Evolutionary conservation across 2,888 invertebrate species (phyloP).

Genomic region (Megastigmus dorsalis): DNA sequence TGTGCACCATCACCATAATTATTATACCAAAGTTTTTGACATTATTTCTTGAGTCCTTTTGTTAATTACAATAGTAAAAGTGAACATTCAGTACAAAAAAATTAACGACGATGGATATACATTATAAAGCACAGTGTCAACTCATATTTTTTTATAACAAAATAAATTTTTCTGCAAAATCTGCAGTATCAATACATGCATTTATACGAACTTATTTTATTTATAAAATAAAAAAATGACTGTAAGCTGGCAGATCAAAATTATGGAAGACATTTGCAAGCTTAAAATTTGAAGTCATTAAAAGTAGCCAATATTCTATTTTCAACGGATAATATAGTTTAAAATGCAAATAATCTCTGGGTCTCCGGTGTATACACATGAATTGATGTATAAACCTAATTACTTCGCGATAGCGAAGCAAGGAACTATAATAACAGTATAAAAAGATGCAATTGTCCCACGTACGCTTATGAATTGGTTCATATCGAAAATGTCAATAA

Average conservation of each 20-base stretch:
- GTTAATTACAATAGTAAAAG: slow-evolving; percentile 45
- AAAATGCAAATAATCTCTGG: slow-evolving; percentile 44
- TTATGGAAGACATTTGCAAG: slow-evolving; percentile 58
- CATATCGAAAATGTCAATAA: slow-evolving; percentile 40
- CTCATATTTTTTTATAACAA: slow-evolving; percentile 10
- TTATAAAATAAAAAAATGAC: slow-evolving; percentile 14
- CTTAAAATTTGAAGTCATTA: slow-evolving; percentile 30
- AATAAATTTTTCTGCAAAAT: not conserved
- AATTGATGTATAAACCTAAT: slow-evolving; percentile 34
- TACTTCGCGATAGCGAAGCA: slow-evolving; percentile 43
- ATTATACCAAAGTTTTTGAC: slow-evolving; percentile 55
- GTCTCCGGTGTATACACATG: slow-evolving; percentile 23
- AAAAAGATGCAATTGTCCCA: slow-evolving; percentile 51
- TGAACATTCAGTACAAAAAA: slow-evolving; percentile 35
- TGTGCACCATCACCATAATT: slow-evolving; percentile 68
- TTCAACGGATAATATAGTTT: slow-evolving; percentile 36
- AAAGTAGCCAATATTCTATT: slow-evolving; percentile 27
- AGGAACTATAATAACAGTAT: slow-evolving; percentile 51
- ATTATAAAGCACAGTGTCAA: not conserved
- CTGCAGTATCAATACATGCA: not conserved
- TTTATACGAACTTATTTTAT: slow-evolving; percentile 15
- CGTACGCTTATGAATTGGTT: slow-evolving; percentile 38
- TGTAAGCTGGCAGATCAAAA: slow-evolving; percentile 47
- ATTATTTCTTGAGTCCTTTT: slow-evolving; percentile 42
- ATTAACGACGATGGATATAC: slow-evolving; percentile 17